phyloP scores from a whole-genome alignment of 2,888 invertebrate genomes.

The Thysanoteuthis rhombus region DNA sequence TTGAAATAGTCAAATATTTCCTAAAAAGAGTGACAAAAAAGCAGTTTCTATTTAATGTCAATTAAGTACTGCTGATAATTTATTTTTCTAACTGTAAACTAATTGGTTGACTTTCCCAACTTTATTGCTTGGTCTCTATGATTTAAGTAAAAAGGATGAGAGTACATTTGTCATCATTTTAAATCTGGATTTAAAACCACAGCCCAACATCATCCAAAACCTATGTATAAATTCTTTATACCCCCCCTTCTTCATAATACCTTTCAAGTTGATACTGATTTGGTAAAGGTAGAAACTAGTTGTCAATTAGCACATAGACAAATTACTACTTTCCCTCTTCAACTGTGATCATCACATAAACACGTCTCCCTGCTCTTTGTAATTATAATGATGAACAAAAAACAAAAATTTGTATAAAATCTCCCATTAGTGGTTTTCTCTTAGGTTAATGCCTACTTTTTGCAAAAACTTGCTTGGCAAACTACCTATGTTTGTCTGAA shows the following conservation, averaged over 20 bases:
- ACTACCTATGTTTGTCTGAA: neutral
- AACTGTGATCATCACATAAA: neutral
- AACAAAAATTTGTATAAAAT: neutral
- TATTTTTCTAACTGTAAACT: neutral
- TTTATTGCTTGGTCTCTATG: neutral
- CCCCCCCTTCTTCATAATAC: too few relatives aligned
- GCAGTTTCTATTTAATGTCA: constrained; percentile 12
- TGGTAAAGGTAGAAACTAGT: neutral
- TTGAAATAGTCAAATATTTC: neutral
- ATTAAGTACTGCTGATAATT: neutral
- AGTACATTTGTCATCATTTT: neutral
- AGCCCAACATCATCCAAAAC: neutral
- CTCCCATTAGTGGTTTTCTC: neutral
- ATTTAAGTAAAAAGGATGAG: neutral
- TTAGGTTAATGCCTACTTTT: neutral
- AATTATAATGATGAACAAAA: neutral
- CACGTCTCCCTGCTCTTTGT: neutral
- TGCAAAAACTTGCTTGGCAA: neutral
- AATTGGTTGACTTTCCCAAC: neutral
- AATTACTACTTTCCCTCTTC: neutral
- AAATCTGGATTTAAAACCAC: neutral
- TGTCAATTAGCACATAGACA: neutral
- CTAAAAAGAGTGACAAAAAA: neutral
- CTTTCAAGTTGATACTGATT: neutral
- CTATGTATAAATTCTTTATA: neutral